These are phyloP conservation scores for Poicephalus gulielmi DNA, from an alignment of 2,113 vertebrate species.

Conservation along the genomic window DNA sequence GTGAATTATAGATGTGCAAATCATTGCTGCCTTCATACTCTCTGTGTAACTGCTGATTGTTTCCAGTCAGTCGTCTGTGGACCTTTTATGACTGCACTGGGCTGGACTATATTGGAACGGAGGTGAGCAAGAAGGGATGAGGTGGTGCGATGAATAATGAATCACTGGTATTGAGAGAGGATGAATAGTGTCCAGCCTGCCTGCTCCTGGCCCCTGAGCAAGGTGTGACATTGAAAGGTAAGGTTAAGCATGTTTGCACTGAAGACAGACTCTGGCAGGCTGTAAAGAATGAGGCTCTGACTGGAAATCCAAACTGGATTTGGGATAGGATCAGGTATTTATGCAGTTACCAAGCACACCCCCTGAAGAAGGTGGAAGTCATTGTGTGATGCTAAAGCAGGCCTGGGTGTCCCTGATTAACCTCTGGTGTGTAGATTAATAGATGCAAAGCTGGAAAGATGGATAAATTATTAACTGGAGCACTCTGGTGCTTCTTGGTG, in stretches of 20 bases:
- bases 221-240: neutral
- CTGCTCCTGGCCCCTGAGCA: neutral
- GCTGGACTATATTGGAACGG: accelerated
- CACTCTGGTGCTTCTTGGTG: neutral
- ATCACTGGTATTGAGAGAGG: neutral
- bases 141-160: neutral
- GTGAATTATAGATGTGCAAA: neutral
- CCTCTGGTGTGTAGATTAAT: neutral
- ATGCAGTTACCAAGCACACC: accelerated
- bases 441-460: constrained; percentile 4
- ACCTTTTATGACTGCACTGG: neutral
- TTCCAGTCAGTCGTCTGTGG: neutral
- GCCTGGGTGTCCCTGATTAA: neutral
- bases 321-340: neutral
- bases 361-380: neutral
- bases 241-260: neutral
- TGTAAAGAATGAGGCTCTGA: neutral
- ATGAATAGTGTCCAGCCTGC: neutral
- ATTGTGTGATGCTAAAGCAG: neutral
- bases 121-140: neutral
- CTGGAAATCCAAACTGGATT: neutral
- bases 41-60: neutral
- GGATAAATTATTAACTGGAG: constrained; percentile 42
- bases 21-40: neutral
- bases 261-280: neutral